phyloP scores from a whole-genome alignment of 2,888 invertebrate genomes.

The Pyrrhia umbra region DNA sequence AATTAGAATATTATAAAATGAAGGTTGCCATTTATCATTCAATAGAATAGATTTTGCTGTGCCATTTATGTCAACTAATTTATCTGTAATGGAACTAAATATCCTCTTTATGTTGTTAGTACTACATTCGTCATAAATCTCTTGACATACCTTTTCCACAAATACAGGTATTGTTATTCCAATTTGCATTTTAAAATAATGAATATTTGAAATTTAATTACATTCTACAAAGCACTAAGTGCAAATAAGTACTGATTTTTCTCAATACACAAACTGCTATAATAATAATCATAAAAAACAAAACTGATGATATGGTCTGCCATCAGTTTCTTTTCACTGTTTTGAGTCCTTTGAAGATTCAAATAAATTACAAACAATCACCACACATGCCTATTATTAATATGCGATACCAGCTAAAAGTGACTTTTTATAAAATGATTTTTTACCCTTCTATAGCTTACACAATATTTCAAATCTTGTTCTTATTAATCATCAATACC shows the following conservation, averaged over 20 bases:
- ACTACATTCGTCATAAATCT: background rate
- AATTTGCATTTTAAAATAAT: background rate
- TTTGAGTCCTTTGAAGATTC: too few species aligned
- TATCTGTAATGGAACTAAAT: background rate
- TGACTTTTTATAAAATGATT: too few species aligned
- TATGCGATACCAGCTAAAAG: too few species aligned
- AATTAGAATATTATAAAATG: conserved; percentile 37
- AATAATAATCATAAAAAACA: too few species aligned
- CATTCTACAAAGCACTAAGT: background rate
- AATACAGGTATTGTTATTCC: background rate
- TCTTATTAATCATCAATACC: conserved; percentile 19
- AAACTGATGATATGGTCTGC: too few species aligned
- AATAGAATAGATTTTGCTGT: background rate
- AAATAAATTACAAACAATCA: too few species aligned
- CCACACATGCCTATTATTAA: too few species aligned
- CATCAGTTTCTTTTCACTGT: too few species aligned
- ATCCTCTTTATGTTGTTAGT: background rate
- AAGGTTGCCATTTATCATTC: conserved; percentile 14
- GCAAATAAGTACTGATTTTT: too few species aligned
- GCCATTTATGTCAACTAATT: background rate
- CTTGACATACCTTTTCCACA: background rate
- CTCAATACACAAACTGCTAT: too few species aligned
- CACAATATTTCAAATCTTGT: background rate
- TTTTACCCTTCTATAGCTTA: too few species aligned
- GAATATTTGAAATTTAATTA: background rate